Percentiles rank a stretch among this genome's conserved stretches.
phyloP scores from a whole-genome alignment of 2,797 vertebrate genomes.

The Sebastes vulpes region DNA sequence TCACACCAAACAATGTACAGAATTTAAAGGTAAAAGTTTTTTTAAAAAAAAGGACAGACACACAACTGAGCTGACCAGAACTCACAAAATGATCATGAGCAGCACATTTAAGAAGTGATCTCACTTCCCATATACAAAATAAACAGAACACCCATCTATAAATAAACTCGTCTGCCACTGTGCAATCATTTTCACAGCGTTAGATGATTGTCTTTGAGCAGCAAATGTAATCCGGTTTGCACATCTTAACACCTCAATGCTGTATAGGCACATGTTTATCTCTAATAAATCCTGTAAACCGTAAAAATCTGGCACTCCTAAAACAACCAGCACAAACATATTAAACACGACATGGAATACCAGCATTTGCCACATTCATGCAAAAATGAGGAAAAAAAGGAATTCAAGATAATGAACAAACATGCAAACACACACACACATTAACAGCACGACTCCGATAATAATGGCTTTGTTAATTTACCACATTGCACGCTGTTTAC shows the following conservation, averaged over 20 bases:
- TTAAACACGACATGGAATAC: slow-evolving; percentile 28
- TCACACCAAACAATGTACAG: slow-evolving; percentile 27
- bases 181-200: background rate
- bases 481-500: slow-evolving; percentile 58
- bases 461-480: slow-evolving; percentile 33
- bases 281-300: background rate
- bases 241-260: background rate
- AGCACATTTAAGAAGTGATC: background rate
- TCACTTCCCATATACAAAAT: background rate
- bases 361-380: slow-evolving; percentile 53
- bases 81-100: background rate
- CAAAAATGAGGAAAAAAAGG: slow-evolving; percentile 46
- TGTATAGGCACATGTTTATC: background rate
- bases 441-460: background rate
- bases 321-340: background rate
- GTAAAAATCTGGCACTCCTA: background rate
- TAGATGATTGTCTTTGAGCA: background rate
- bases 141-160: background rate
- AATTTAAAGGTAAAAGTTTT: slow-evolving; percentile 49
- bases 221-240: background rate
- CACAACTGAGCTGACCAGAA: slow-evolving; percentile 2
- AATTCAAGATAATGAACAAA: slow-evolving; percentile 14
- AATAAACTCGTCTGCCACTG: background rate
- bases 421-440: slow-evolving; percentile 40
- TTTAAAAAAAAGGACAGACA: slow-evolving; percentile 10